phyloP scores from a whole-genome alignment of 2,888 invertebrate genomes.

The Asteroscopus sphinx region DNA sequence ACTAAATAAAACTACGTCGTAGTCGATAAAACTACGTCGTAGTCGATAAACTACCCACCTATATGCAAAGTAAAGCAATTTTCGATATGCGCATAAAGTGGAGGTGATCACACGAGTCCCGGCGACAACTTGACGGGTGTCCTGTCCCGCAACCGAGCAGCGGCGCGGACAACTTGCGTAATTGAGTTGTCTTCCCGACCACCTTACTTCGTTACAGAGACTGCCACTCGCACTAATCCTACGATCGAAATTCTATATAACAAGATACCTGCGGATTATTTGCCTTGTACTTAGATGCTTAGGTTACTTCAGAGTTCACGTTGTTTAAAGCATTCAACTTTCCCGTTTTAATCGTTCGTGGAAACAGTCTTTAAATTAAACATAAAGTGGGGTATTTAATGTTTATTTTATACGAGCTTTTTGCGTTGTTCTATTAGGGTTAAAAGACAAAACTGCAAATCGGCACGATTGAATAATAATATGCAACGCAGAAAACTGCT shows the following conservation, averaged over 20 bases:
- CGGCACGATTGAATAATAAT: too few relatives aligned
- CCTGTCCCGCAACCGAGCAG: not conserved
- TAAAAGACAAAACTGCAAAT: too few relatives aligned
- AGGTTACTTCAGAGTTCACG: constrained; percentile 22
- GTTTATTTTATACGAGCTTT: too few relatives aligned
- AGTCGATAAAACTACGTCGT: not conserved
- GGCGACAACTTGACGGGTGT: constrained; percentile 21
- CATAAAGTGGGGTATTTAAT: not conserved
- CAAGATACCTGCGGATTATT: constrained; percentile 8
- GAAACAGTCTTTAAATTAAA: constrained; percentile 16
- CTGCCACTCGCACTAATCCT: constrained; percentile 4
- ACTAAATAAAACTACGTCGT: not conserved
- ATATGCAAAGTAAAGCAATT: constrained; percentile 32
- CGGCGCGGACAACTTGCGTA: constrained; percentile 31
- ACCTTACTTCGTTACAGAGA: constrained; percentile 18
- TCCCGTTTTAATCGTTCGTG: constrained; percentile 17
- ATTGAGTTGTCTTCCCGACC: constrained; percentile 39
- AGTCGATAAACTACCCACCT: not conserved
- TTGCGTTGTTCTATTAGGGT: too few relatives aligned
- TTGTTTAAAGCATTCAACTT: constrained; percentile 31
- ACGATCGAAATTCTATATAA: constrained; percentile 14
- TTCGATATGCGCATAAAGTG: constrained; percentile 45
- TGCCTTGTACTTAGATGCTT: constrained; percentile 9
- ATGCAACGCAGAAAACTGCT: too few relatives aligned
- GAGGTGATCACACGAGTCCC: constrained; percentile 32